Evolutionary conservation across 2,797 vertebrate genomes (phyloP), one percentile per base, ranked within the genome.

Genomic region (Hybognathus amarus): DNA sequence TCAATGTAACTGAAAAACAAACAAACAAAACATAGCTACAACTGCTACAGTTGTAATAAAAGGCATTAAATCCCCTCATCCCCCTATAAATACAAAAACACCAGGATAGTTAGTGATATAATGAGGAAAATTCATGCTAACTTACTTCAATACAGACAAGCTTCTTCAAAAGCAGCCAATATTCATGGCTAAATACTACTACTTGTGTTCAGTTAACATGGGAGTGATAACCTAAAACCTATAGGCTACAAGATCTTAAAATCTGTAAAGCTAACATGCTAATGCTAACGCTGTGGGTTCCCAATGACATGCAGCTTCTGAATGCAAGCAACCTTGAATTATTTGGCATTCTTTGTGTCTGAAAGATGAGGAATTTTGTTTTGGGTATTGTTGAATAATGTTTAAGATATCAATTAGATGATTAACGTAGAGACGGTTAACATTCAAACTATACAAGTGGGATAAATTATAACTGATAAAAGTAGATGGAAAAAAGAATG

Each of bases 381-480:
- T 71, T 75, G 38, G 59, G 83, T 67, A 75, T 77, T 86, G 80
- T 74, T 86, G 56, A 87, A 89, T 85, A 86, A 87, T 83, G 75
- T 61, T 87, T 68, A 76, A 27, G 33, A 27, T 70, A 69, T 69
- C 30, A 50, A 45, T 82, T 40, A n/a, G 78, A 86, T 86, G 84
- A 79, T 78, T 73, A 63, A 69, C 42, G 38, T 18, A n/a, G 10
- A 27, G 22, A 24, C 17, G 36, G 52, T 83, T 56, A 22, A 70
- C 76, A 70, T 76, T 30, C 38, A 80, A 80, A 80, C 24, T 45
- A 42, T 45, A 36, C 67, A 71, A 47, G 40, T 30, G 20, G 2
- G 20, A 81, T 45, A 61, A 70, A 77, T 64, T 63, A 70, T 47
- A 36, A 80, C 12, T 80, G 18, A 71, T 73, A n/a, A n/a, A 30